phyloP scores from a whole-genome alignment of 1,140 invertebrate genomes.

The Thaumetopoea pityocampa region DNA sequence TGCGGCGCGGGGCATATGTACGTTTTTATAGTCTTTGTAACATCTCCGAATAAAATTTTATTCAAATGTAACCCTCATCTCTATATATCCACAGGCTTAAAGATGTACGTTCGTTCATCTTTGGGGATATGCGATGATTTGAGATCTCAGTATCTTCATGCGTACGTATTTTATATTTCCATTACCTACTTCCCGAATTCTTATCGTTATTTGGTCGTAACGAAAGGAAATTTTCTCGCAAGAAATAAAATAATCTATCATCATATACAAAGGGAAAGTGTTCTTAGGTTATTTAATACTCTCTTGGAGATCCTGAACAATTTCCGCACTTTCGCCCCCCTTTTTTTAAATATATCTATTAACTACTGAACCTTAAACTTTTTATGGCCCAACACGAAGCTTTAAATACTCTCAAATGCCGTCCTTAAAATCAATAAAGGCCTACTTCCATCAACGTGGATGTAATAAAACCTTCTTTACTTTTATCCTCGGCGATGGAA shows the following conservation, averaged over 20 bases:
- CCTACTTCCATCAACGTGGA: slow-evolving; percentile 60
- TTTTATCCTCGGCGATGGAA: slow-evolving; percentile 59
- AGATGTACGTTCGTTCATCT: slow-evolving; percentile 17
- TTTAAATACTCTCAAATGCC: slow-evolving; percentile 62
- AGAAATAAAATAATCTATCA: slow-evolving; percentile 7
- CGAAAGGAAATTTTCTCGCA: slow-evolving; percentile 5
- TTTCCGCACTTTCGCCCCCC: slow-evolving; percentile 23
- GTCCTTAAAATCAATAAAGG: slow-evolving; percentile 69
- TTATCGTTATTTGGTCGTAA: slow-evolving; percentile 6
- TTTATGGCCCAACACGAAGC: slow-evolving; percentile 48
- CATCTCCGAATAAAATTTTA: slow-evolving; percentile 32
- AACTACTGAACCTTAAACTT: slow-evolving; percentile 37
- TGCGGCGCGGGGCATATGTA: slow-evolving; percentile 46
- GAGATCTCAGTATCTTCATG: slow-evolving; percentile 3
- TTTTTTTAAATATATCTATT: slow-evolving; percentile 35
- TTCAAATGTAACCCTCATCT: slow-evolving; percentile 23
- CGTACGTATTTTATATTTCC: slow-evolving; percentile 8
- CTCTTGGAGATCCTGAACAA: slow-evolving; percentile 2
- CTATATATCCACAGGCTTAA: slow-evolving; percentile 18
- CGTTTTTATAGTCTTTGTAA: slow-evolving; percentile 50
- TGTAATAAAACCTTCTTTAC: slow-evolving; percentile 68
- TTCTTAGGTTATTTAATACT: slow-evolving; percentile 12
- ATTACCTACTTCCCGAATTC: slow-evolving; percentile 11
- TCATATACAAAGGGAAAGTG: slow-evolving; percentile 13
- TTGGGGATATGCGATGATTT: slow-evolving; percentile 15